Evolutionary conservation across 2,113 vertebrate genomes (phyloP).

Genomic region (Leptobrachium leishanense): DNA sequence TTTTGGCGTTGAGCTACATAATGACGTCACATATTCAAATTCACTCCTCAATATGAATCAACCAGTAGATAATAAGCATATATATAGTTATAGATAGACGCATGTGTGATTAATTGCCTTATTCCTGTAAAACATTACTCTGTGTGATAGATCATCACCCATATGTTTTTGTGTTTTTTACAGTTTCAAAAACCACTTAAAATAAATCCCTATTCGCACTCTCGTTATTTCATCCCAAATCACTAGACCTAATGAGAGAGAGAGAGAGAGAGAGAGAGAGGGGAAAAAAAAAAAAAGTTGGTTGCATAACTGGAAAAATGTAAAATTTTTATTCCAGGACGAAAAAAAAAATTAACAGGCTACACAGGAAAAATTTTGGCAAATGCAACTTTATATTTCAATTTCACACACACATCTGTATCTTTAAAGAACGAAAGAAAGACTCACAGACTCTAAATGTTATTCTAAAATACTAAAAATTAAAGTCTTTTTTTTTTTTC

Average conservation of each 20-base stretch:
- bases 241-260: conserved; percentile 63
- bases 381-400: conserved; percentile 99
- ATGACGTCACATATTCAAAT: not conserved
- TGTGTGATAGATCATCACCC: conserved; percentile 58
- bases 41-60: conserved; percentile 3
- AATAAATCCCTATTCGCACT: conserved; percentile 63
- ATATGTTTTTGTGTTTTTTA: conserved; percentile 60
- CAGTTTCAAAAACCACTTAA: conserved; percentile 64
- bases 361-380: conserved; percentile 98
- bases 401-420: conserved; percentile 97
- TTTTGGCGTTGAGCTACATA: not conserved
- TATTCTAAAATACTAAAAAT: conserved; percentile 98
- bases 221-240: conserved; percentile 68
- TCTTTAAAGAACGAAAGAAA: conserved; percentile 97
- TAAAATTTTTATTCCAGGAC: conserved; percentile 91
- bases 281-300: conserved; percentile 63
- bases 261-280: conserved; percentile 61
- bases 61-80: not conserved
- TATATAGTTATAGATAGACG: too few relatives aligned
- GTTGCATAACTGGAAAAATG: conserved; percentile 87
- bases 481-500: conserved; percentile 87
- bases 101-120: not conserved
- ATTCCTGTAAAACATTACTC: not conserved
- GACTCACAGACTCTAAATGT: conserved; percentile 96
- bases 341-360: conserved; percentile 86